A percentile compares a stretch with the other conserved stretches of the same genome.
These are phyloP conservation scores for Tichodroma muraria DNA, from an alignment of 2,113 vertebrate genomes.

Conservation along the genomic window DNA sequence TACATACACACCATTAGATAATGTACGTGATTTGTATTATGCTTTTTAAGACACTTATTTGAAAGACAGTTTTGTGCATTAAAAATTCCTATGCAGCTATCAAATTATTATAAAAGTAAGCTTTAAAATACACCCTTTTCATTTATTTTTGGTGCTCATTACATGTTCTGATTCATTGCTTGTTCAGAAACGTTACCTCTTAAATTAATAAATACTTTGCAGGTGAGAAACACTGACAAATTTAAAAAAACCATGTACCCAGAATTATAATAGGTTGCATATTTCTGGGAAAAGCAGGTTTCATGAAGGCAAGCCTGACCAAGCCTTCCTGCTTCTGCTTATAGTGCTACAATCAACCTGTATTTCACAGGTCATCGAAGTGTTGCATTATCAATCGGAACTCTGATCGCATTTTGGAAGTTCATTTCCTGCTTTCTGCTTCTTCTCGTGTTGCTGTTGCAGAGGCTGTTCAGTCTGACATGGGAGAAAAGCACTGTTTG, in stretches of 20 bases:
- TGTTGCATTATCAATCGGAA: background rate
- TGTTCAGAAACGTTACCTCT: background rate
- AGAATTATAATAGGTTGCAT: background rate
- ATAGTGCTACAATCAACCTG: background rate
- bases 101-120: background rate
- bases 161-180: background rate
- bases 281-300: background rate
- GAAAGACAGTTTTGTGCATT: background rate
- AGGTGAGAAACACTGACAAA: background rate
- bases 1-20: background rate
- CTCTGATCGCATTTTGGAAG: background rate
- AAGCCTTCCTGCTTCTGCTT: background rate
- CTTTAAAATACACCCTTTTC: background rate
- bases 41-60: background rate
- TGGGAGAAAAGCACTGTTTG: slow-evolving; percentile 51
- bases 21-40: background rate
- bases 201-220: background rate
- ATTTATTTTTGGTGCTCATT: slow-evolving; percentile 4
- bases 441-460: background rate
- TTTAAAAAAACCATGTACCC: background rate
- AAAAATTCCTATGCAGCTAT: background rate
- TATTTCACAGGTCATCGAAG: background rate
- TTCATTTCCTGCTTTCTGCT: slow-evolving; percentile 30
- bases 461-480: slow-evolving; percentile 14
- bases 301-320: background rate